A percentile compares a stretch with the other conserved stretches of the same genome.
phyloP scores from a whole-genome alignment of 2,113 vertebrate genomes.

The Maccullochella peelii region DNA sequence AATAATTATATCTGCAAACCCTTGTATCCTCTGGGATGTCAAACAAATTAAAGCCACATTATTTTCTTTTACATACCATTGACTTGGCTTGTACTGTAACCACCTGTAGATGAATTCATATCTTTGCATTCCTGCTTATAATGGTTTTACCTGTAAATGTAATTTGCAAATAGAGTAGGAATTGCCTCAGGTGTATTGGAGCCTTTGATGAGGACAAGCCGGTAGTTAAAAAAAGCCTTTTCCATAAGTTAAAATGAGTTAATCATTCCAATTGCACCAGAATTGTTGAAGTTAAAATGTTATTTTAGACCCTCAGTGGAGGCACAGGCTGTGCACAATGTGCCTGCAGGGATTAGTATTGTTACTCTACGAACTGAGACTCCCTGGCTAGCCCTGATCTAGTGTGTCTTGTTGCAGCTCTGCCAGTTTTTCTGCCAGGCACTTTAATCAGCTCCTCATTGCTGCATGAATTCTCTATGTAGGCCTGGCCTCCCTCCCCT shows the following conservation, averaged over 20 bases:
- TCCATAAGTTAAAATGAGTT: constrained; percentile 31
- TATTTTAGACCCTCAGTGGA: constrained; percentile 43
- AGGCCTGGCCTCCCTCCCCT: constrained; percentile 59
- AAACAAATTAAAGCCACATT: neutral
- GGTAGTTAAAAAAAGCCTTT: constrained; percentile 29
- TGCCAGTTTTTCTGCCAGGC: constrained; percentile 68
- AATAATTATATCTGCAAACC: neutral
- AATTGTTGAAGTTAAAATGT: constrained; percentile 41
- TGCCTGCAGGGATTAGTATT: constrained; percentile 66
- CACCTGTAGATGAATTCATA: neutral
- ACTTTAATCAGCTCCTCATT: constrained; percentile 78
- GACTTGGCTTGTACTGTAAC: neutral
- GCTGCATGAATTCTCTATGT: constrained; percentile 70
- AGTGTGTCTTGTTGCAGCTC: constrained; percentile 51
- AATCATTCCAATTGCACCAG: constrained; percentile 34
- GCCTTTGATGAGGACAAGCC: constrained; percentile 30
- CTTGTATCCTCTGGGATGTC: neutral
- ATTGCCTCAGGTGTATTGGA: constrained; percentile 7
- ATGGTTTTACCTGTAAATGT: constrained; percentile 21
- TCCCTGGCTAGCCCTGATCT: constrained; percentile 66
- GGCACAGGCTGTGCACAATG: constrained; percentile 32
- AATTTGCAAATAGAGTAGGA: constrained; percentile 5
- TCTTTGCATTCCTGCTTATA: neutral
- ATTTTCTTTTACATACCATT: neutral
- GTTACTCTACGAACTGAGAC: constrained; percentile 52